Conservation (phyloP, 2,113 vertebrate genomes). For the Podarcis muralis region DNA sequence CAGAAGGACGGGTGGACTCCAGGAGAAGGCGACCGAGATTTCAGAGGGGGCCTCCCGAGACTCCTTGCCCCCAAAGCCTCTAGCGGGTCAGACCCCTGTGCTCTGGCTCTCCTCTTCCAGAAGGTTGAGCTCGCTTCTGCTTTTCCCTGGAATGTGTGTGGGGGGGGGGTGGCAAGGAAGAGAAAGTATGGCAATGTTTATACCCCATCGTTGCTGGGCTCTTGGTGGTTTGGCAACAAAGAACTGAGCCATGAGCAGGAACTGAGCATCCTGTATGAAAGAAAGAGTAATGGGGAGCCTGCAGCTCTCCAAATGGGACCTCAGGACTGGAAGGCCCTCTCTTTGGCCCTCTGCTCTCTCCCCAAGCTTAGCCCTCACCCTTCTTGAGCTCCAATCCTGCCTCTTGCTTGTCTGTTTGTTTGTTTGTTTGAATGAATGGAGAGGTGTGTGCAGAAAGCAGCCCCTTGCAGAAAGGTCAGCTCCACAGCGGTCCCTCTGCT, state of each 20-base stretch:
- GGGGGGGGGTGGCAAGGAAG: not conserved
- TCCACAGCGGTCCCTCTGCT: too few species aligned
- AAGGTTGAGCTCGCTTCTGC: slow-evolving; percentile 19
- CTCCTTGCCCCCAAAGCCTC: not conserved
- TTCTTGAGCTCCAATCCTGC: too few species aligned
- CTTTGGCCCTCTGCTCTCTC: too few species aligned
- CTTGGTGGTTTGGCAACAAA: not conserved
- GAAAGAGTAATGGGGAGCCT: not conserved
- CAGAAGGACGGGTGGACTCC: not conserved
- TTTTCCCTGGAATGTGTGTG: slow-evolving; percentile 9
- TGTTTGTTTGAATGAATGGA: too few species aligned
- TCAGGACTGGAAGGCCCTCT: not conserved
- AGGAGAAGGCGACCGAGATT: not conserved
- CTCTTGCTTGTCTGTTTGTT: too few species aligned
- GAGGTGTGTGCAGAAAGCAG: too few species aligned
- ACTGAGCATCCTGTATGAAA: not conserved
- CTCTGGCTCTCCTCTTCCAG: slow-evolving; percentile 15
- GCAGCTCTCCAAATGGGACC: not conserved
- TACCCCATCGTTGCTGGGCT: not conserved
- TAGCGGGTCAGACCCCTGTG: slow-evolving; percentile 4
- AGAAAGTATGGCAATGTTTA: not conserved
- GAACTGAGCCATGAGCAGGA: not conserved
- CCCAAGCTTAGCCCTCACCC: too few species aligned
- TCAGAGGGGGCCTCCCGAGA: not conserved
- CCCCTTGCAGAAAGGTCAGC: too few species aligned